phyloP scores from a whole-genome alignment of 1,140 invertebrate genomes.

The Lepidurus couesii region DNA sequence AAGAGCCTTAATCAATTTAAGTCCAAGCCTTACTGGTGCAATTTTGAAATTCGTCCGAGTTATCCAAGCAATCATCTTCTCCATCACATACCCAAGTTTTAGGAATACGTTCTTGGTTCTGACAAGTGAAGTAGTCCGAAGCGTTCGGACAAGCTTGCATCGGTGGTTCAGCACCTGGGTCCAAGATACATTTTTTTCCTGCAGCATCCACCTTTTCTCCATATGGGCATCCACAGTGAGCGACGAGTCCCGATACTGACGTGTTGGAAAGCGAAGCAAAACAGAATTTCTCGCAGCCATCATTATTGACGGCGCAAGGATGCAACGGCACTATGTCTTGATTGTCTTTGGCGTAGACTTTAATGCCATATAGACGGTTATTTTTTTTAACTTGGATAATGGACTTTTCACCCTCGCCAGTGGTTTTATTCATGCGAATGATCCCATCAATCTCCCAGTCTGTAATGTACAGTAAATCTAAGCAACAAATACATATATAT shows the following conservation, averaged over 20 bases:
- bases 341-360: conserved; percentile 71
- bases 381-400: conserved; percentile 75
- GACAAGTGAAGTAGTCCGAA: conserved; percentile 91
- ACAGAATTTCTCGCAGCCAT: conserved; percentile 90
- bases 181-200: conserved; percentile 65
- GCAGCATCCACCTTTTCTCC: conserved; percentile 73
- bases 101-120: conserved; percentile 84
- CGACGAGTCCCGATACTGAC: conserved; percentile 45
- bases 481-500: conserved; percentile 38
- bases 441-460: conserved; percentile 96
- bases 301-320: conserved; percentile 77
- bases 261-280: conserved; percentile 68
- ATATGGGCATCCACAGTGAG: conserved; percentile 89
- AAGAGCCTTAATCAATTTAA: too few species aligned
- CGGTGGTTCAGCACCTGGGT: conserved; percentile 78
- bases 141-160: conserved; percentile 78
- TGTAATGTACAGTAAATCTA: conserved; percentile 91
- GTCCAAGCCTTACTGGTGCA: conserved; percentile 63
- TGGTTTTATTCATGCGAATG: conserved; percentile 79
- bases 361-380: conserved; percentile 83
- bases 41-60: conserved; percentile 90
- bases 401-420: conserved; percentile 76
- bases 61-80: conserved; percentile 88
- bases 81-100: conserved; percentile 84
- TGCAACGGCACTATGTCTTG: conserved; percentile 67